phyloP scores from a whole-genome alignment of 2,797 vertebrate genomes.

The Myotis pilosus region DNA sequence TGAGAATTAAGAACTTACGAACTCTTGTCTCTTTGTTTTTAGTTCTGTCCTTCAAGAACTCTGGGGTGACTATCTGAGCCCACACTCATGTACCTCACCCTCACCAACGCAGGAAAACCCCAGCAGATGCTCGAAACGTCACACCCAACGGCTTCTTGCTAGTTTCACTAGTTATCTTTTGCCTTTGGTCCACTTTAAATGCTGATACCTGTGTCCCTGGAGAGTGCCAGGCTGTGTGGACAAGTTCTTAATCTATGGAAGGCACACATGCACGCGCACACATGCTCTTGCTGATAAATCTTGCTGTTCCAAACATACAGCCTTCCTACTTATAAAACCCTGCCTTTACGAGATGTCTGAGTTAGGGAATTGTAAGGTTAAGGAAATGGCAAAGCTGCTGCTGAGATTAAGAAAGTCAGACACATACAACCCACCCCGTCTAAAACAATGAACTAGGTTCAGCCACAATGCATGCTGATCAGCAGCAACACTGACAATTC shows the following conservation, averaged over 20 bases:
- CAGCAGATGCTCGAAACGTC: background rate
- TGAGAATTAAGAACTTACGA: background rate
- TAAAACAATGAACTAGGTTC: background rate
- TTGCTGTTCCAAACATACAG: background rate
- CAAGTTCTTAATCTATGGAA: background rate
- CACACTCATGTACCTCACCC: background rate
- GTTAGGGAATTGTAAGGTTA: background rate
- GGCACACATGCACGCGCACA: background rate
- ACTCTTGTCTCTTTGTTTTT: background rate
- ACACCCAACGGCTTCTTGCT: background rate
- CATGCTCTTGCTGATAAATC: background rate
- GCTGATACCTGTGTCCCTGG: background rate
- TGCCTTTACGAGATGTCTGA: background rate
- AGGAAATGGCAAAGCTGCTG: background rate
- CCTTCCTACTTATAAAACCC: background rate
- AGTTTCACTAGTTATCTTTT: background rate
- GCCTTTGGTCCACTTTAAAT: background rate
- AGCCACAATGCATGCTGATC: too few relatives aligned
- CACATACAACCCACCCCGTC: background rate
- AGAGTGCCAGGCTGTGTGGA: background rate
- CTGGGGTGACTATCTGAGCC: background rate
- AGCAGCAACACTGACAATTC: background rate
- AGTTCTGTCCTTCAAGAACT: background rate
- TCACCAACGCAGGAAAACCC: background rate
- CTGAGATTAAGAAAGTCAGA: background rate